A percentile compares a stretch with the other conserved stretches of the same genome.
These are phyloP conservation scores for Apogon talboti DNA, from an alignment of 2,797 vertebrate genomes.

Conservation along the genomic window DNA sequence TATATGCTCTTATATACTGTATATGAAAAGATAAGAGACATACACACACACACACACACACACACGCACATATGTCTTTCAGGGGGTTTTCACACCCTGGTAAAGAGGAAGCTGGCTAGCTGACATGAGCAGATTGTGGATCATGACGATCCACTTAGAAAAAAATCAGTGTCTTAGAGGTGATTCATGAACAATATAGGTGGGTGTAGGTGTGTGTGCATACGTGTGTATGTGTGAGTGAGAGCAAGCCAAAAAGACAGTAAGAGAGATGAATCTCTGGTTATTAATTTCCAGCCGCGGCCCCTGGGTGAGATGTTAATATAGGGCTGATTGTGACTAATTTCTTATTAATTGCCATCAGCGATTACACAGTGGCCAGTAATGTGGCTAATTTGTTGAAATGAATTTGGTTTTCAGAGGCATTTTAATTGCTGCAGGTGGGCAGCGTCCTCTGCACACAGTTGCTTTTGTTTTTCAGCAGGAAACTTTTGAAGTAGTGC, in stretches of 20 bases:
- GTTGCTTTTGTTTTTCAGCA: constrained; percentile 61
- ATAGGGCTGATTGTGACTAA: constrained; percentile 84
- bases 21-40: constrained; percentile 19
- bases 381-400: constrained; percentile 84
- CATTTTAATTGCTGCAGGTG: constrained; percentile 85
- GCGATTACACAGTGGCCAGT: constrained; percentile 84
- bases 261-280: constrained; percentile 82
- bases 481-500: constrained; percentile 62
- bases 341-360: constrained; percentile 88
- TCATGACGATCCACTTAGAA: constrained; percentile 76
- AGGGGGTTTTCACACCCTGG: constrained; percentile 80
- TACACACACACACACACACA: constrained; percentile 27
- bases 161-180: constrained; percentile 73
- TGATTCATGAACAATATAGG: constrained; percentile 78
- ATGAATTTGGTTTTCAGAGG: constrained; percentile 83
- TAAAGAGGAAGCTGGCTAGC: constrained; percentile 85
- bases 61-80: constrained; percentile 56
- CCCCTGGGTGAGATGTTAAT: constrained; percentile 84
- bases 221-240: constrained; percentile 36
- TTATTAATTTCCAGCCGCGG: constrained; percentile 84
- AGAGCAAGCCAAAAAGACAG: constrained; percentile 69
- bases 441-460: constrained; percentile 50
- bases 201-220: constrained; percentile 74
- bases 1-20: not conserved
- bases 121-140: constrained; percentile 84